phyloP scores from a whole-genome alignment of 2,113 vertebrate genomes.

The Suricata suricatta region DNA sequence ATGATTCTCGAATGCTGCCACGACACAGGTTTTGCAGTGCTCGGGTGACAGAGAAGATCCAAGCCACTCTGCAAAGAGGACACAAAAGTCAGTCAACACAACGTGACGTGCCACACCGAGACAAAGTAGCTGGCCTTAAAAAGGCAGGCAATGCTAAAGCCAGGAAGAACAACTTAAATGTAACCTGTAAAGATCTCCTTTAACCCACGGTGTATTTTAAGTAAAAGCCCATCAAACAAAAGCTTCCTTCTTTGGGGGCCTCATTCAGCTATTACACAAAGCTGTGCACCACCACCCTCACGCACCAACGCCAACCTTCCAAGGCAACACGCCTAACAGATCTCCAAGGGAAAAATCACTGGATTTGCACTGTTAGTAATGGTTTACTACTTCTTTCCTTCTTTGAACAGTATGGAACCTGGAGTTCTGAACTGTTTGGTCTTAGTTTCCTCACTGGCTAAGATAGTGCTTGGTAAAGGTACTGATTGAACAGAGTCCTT shows the following conservation, averaged over 20 bases:
- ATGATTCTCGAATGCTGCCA: constrained; percentile 95
- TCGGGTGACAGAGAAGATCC: constrained; percentile 93
- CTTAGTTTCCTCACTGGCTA: neutral
- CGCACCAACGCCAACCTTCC: neutral
- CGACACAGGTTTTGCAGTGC: constrained; percentile 87
- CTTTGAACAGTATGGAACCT: neutral
- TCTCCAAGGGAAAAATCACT: neutral
- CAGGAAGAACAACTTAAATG: constrained; percentile 5
- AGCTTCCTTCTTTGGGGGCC: neutral
- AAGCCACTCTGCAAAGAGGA: constrained; percentile 89
- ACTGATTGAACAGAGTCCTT: neutral
- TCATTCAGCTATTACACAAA: neutral
- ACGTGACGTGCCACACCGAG: neutral
- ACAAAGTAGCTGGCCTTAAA: neutral
- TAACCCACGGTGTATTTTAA: neutral
- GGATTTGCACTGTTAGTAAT: neutral
- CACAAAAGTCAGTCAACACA: neutral
- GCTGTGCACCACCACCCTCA: neutral
- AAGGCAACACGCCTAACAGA: neutral
- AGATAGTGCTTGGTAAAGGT: neutral
- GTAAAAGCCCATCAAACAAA: constrained; percentile 27
- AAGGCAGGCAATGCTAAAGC: neutral
- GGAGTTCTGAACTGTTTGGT: neutral
- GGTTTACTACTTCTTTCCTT: neutral
- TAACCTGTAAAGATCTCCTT: neutral